These are phyloP conservation scores for Orius insidiosus DNA, from an alignment of 1,140 invertebrate species.

Conservation along the genomic window DNA sequence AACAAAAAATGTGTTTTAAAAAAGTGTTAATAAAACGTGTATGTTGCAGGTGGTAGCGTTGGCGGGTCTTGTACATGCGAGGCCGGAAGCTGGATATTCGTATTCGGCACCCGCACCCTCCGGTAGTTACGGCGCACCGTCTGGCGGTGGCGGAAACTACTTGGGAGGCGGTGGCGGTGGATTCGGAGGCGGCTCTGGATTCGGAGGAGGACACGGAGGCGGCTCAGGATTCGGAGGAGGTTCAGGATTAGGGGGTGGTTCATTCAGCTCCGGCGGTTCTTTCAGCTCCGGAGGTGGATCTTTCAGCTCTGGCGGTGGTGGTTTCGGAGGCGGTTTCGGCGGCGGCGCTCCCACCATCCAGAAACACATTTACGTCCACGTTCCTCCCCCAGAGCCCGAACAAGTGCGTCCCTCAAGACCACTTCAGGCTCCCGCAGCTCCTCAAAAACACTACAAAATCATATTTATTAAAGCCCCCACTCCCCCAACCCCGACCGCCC, in stretches of 20 bases:
- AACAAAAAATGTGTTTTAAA: no score
- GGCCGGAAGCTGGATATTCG: constrained; percentile 34
- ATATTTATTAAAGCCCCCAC: constrained; percentile 78
- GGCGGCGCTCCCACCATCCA: constrained; percentile 35
- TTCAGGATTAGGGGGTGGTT: constrained; percentile 21
- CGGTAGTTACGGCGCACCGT: constrained; percentile 24
- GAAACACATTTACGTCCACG: constrained; percentile 67
- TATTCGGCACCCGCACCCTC: constrained; percentile 27
- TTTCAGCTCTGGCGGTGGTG: constrained; percentile 23
- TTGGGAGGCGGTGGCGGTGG: constrained; percentile 20
- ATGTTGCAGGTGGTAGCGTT: constrained; percentile 30
- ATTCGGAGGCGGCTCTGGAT: constrained; percentile 23
- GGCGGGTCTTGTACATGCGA: constrained; percentile 29
- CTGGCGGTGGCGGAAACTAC: constrained; percentile 22
- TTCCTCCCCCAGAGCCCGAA: constrained; percentile 55
- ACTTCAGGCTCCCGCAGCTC: constrained; percentile 35
- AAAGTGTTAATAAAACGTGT: no score
- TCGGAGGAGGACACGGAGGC: constrained; percentile 26
- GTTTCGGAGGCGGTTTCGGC: constrained; percentile 25
- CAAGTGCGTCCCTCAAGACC: constrained; percentile 35
- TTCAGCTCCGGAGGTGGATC: constrained; percentile 21
- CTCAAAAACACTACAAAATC: constrained; percentile 75
- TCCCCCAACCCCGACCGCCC: constrained; percentile 50
- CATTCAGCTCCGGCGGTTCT: constrained; percentile 16
- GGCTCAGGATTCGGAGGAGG: constrained; percentile 22